phyloP scores from a whole-genome alignment of 92 coral and sea anemone genomes.

The Porites cylindrica region DNA sequence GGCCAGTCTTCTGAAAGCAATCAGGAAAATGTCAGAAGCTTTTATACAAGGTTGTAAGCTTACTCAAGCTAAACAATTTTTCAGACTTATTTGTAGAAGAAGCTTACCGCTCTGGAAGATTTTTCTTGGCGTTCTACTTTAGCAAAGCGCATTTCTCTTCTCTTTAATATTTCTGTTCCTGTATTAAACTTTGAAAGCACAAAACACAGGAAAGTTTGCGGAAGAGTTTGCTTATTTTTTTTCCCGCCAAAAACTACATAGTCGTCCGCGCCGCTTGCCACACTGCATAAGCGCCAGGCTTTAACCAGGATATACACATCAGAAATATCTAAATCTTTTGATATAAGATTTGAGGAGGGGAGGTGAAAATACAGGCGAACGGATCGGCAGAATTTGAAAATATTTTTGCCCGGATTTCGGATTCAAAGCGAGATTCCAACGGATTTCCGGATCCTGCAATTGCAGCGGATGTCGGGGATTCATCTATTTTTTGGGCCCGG shows the following conservation, averaged over 20 bases:
- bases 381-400: no score
- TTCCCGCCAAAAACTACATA: constrained; percentile 37
- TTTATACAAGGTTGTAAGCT: background rate
- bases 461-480: no score
- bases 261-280: background rate
- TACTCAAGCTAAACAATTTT: background rate
- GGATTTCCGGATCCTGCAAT: no score
- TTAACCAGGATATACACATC: background rate
- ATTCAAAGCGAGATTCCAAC: no score
- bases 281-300: background rate
- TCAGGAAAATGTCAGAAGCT: background rate
- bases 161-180: background rate
- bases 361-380: no score
- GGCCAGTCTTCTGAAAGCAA: constrained; percentile 15
- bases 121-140: background rate
- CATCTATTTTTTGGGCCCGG: no score
- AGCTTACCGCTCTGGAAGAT: constrained; percentile 8
- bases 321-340: no score
- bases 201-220: background rate
- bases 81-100: background rate
- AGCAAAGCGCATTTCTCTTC: constrained; percentile 3
- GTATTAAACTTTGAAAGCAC: no score
- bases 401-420: no score
- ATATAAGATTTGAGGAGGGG: no score
- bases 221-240: background rate